A percentile compares a stretch with the other conserved stretches of the same genome.
Evolutionary conservation across 2,797 vertebrate genomes (phyloP).

Genomic region (Furcifer pardalis): DNA sequence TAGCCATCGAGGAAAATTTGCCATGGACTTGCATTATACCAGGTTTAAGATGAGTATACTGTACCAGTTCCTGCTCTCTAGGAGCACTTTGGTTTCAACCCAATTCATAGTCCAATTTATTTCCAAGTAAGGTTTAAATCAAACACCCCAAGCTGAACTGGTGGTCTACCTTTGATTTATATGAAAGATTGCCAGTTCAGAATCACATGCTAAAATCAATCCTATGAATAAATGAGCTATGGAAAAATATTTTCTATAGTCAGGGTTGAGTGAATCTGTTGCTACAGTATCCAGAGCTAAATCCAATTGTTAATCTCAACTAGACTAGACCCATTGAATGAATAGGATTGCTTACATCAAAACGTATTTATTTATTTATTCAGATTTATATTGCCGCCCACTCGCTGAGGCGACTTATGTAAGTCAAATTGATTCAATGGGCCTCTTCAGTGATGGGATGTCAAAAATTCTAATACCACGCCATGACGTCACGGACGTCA

Average conservation of each 20-base stretch:
- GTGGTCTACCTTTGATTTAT: neutral
- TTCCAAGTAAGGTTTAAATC: neutral
- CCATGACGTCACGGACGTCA: no score
- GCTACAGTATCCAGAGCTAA: neutral
- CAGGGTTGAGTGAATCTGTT: neutral
- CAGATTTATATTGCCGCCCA: no score
- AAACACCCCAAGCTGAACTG: constrained; percentile 1
- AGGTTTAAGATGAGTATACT: neutral
- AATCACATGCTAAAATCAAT: neutral
- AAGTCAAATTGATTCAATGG: no score
- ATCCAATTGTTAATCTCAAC: no score
- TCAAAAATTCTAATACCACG: no score
- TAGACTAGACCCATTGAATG: no score
- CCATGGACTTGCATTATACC: neutral
- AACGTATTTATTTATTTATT: no score
- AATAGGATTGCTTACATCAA: no score
- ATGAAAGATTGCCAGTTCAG: neutral
- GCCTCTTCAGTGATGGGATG: no score
- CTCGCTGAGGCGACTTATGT: no score
- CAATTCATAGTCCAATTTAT: neutral
- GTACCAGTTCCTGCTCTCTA: neutral
- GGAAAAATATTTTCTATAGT: neutral
- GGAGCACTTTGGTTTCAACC: neutral
- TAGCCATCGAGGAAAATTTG: constrained; percentile 8
- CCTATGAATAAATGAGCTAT: neutral